Base-by-base conservation (phyloP, 2,888 invertebrate species). In the Antheraea yamamai region DNA sequence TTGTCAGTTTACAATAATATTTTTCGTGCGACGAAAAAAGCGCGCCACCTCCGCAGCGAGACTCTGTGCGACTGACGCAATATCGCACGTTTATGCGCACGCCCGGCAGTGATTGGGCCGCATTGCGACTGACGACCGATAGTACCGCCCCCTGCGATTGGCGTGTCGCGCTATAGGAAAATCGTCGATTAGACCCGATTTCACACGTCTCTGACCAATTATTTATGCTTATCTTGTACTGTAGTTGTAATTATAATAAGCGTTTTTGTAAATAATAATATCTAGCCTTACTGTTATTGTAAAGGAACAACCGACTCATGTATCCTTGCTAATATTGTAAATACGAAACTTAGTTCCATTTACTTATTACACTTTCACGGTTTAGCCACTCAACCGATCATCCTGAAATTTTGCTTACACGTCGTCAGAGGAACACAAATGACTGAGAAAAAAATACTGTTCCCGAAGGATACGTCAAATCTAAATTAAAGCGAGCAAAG, bases 141-240 rank as follows among this genome's bases (percentile, higher is more conserved):
- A 74, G 79, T 79, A 79, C 84, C 87, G 88, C 87, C 87, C 85
- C 82, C 84, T 84, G 88, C 88, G 87, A 87, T 86, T 80, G 82
- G 80, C 26, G 73, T 26, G 73, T 39, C 39, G 73, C 73, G 73
- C 70, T 70, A 39, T 39, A 39, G 20, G 39, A 70, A 70, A 70
- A 39, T 70, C 39, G 70, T 70, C 70, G 70, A 70, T 35, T 70
- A 70, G 70, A 70, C 70, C 39, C 70, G 70, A 70, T 70, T 70
- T 70, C 35, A 39, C 39, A 70, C 70, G 39, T n/a, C 70, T 70
- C 8, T 39, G 70, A 70, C 70, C 70, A 39, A 70, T 39, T 70
- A 70, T 39, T 70, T n/a, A 70, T 39, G 70, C 70, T 70, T 70
- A 70, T 39, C 70, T 70, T 39, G 39, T 70, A 39, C 20, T 39